Percentiles rank a stretch among this genome's conserved stretches.
These are phyloP conservation scores for Pedionomus torquatus DNA, from an alignment of 2,113 vertebrate species.

Conservation along the genomic window DNA sequence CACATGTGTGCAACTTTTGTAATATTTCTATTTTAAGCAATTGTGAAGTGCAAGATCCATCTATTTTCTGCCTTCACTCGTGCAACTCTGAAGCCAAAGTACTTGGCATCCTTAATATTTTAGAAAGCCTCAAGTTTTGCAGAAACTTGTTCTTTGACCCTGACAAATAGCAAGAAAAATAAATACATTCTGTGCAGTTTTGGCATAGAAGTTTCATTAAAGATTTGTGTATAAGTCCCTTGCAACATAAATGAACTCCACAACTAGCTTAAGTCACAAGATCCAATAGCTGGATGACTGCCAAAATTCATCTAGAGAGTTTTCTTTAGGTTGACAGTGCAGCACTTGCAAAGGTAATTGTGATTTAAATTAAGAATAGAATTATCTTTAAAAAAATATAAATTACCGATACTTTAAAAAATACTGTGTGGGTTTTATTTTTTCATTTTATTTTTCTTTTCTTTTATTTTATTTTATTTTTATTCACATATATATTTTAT, in stretches of 20 bases:
- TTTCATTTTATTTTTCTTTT: not conserved
- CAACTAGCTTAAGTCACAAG: not conserved
- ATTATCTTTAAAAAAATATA: not conserved
- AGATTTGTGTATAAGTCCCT: constrained; percentile 11
- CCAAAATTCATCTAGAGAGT: not conserved
- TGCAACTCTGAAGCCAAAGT: constrained; percentile 8
- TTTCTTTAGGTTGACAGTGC: not conserved
- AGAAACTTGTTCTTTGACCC: not conserved
- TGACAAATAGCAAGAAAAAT: constrained; percentile 17
- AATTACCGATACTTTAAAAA: not conserved
- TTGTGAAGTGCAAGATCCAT: constrained; percentile 47
- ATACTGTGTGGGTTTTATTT: not conserved
- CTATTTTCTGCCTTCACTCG: constrained; percentile 25
- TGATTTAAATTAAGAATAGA: constrained; percentile 1
- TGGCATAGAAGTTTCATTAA: not conserved
- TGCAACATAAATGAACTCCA: not conserved
- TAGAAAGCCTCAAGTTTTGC: constrained; percentile 7
- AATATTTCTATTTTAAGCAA: constrained; percentile 60
- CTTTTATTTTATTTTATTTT: not conserved
- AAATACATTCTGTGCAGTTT: not conserved
- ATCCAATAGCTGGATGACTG: not conserved
- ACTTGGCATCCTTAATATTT: constrained; percentile 4
- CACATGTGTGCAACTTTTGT: constrained; percentile 36
- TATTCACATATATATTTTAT: too few relatives aligned
- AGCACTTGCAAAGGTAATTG: not conserved